Evolutionary conservation across 2,113 vertebrate genomes (phyloP).

Genomic region (Rhinoptilus africanus): DNA sequence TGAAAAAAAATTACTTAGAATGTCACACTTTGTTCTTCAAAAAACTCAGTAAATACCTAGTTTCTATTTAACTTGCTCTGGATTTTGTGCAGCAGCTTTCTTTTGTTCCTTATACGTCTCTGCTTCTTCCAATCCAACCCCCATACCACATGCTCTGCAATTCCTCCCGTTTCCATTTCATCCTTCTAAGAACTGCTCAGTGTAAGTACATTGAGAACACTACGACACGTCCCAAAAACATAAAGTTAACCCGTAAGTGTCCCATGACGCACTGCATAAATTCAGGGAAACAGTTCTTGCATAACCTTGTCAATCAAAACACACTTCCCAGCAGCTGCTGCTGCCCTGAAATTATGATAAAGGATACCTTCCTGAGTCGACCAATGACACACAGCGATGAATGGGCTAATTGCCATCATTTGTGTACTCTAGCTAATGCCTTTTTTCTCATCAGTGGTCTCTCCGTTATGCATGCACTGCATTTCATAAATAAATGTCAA

Average conservation of each 20-base stretch:
- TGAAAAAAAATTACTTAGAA: not conserved
- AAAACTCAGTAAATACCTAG: not conserved
- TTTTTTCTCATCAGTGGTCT: not conserved
- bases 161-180: slow-evolving; percentile 54
- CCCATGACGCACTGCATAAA: not conserved
- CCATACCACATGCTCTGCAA: not conserved
- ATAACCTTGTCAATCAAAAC: not conserved
- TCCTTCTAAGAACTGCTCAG: slow-evolving; percentile 51
- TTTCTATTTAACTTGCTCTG: slow-evolving; percentile 26
- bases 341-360: not conserved
- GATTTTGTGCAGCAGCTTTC: slow-evolving; percentile 23
- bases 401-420: not conserved
- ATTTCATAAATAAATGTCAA: not conserved
- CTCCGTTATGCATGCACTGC: fast-evolving
- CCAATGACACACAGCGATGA: not conserved
- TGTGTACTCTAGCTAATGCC: not conserved
- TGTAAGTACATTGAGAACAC: slow-evolving; percentile 55
- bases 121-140: not conserved
- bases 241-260: slow-evolving; percentile 51
- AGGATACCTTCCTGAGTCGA: not conserved
- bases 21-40: not conserved
- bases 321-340: not conserved
- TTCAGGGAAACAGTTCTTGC: not conserved
- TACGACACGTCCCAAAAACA: slow-evolving; percentile 11
- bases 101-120: slow-evolving; percentile 43